Percentiles rank a stretch among this genome's conserved stretches.
Evolutionary conservation across 2,888 invertebrate species (phyloP).

Genomic region (Gasteruption jaculator): DNA sequence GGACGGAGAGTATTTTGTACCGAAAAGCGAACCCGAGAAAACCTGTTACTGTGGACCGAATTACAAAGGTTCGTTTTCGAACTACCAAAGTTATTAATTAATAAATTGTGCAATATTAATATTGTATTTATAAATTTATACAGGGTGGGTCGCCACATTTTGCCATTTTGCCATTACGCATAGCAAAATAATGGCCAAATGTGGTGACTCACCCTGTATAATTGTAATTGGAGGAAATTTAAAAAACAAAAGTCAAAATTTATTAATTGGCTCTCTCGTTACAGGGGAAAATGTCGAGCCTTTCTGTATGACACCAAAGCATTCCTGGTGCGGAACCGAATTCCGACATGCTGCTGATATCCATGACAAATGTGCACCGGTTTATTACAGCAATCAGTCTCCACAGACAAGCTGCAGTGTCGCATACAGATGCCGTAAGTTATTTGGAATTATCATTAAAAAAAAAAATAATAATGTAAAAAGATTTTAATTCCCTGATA

Average conservation of each 20-base stretch:
- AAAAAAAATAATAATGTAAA: no score
- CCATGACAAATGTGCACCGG: constrained; percentile 31
- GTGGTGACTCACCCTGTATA: no score
- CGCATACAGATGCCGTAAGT: constrained; percentile 38
- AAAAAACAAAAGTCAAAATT: constrained; percentile 19
- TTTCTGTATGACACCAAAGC: constrained; percentile 30
- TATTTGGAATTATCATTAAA: background rate
- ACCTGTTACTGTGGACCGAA: constrained; percentile 31
- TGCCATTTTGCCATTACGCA: no score
- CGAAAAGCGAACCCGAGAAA: constrained; percentile 23
- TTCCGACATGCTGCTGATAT: constrained; percentile 17
- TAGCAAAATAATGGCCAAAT: no score
- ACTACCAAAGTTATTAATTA: background rate
- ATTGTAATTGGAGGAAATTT: no score
- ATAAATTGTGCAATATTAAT: background rate
- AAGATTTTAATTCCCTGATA: no score
- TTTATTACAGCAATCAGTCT: constrained; percentile 24
- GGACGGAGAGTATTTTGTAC: constrained; percentile 34
- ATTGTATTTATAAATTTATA: background rate
- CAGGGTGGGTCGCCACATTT: no score
- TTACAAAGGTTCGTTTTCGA: constrained; percentile 23
- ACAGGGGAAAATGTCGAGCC: constrained; percentile 24
- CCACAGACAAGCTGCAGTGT: constrained; percentile 28
- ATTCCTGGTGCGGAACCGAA: constrained; percentile 25
- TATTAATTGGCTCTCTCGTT: no score